Evolutionary conservation across 2,797 vertebrate species (phyloP).

Genomic region (Sebastes kiyomatsui): DNA sequence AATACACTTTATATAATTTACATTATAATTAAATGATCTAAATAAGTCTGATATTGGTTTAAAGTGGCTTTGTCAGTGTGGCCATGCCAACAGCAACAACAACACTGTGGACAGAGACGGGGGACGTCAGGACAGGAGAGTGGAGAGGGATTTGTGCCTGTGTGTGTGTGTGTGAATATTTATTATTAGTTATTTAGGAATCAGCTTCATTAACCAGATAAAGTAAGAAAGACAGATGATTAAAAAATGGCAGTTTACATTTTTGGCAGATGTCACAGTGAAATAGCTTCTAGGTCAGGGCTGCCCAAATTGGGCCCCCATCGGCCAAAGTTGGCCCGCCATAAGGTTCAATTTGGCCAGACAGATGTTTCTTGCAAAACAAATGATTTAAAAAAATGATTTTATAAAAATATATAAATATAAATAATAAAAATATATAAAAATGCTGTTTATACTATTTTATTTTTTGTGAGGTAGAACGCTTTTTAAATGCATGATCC

Average conservation of each 20-base stretch:
- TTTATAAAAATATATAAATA: too few relatives aligned
- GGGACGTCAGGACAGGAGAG: background rate
- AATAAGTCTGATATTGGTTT: slow-evolving; percentile 36
- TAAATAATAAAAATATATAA: too few relatives aligned
- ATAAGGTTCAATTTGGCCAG: too few relatives aligned
- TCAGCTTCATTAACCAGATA: background rate
- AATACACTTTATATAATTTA: background rate
- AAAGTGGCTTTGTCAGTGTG: slow-evolving; percentile 19
- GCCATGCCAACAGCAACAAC: slow-evolving; percentile 62
- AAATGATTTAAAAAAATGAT: too few relatives aligned
- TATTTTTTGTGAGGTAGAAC: too few relatives aligned
- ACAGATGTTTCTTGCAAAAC: too few relatives aligned
- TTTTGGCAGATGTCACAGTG: background rate
- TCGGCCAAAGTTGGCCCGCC: too few relatives aligned
- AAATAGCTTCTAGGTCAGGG: background rate
- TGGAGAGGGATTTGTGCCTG: background rate
- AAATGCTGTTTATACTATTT: too few relatives aligned
- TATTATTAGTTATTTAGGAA: background rate
- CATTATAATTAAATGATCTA: slow-evolving; percentile 35
- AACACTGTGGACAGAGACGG: slow-evolving; percentile 4
- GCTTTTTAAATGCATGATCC: too few relatives aligned
- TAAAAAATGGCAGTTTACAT: background rate
- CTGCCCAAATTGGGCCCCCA: too few relatives aligned
- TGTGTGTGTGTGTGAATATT: too few relatives aligned
- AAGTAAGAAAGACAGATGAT: background rate